These are phyloP conservation scores for Platorchestia sp. DNA, from an alignment of 1,140 invertebrate genomes.

Conservation along the genomic window DNA sequence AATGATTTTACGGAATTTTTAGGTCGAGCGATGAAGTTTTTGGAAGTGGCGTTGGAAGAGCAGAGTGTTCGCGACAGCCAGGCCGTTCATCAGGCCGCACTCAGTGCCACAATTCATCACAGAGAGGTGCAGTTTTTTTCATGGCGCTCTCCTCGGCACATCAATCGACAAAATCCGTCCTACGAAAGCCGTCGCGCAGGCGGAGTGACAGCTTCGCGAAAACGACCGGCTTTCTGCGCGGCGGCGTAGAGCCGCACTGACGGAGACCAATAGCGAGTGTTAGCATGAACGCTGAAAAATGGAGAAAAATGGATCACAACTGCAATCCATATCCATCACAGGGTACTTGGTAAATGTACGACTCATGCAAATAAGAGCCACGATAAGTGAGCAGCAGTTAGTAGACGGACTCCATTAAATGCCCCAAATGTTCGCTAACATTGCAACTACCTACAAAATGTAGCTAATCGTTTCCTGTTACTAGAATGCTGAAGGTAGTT, in stretches of 20 bases:
- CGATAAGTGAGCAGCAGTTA: not conserved
- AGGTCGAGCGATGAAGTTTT: constrained; percentile 16
- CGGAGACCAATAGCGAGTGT: constrained; percentile 37
- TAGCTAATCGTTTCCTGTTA: not conserved
- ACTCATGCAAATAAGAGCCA: not conserved
- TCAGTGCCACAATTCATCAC: constrained; percentile 49
- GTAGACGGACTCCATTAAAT: not conserved
- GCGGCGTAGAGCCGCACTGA: not conserved
- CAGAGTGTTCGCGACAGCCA: not conserved
- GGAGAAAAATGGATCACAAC: not conserved
- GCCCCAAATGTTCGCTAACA: not conserved
- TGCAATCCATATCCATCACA: not conserved
- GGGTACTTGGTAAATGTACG: not conserved
- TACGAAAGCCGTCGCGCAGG: constrained; percentile 27
- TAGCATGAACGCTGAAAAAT: constrained; percentile 10
- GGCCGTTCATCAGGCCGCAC: constrained; percentile 29
- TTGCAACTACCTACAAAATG: not conserved
- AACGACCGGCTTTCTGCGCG: not conserved
- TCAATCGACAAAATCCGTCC: constrained; percentile 45
- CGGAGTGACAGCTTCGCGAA: not conserved
- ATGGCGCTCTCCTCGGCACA: constrained; percentile 24
- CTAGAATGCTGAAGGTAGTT: not conserved
- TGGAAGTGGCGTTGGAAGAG: constrained; percentile 24
- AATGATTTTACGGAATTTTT: constrained; percentile 29
- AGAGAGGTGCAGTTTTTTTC: constrained; percentile 17